Evolutionary conservation across 2,888 invertebrate genomes (phyloP), one percentile per base, ranked within the genome.

Genomic region (Silvanus unidentatus): DNA sequence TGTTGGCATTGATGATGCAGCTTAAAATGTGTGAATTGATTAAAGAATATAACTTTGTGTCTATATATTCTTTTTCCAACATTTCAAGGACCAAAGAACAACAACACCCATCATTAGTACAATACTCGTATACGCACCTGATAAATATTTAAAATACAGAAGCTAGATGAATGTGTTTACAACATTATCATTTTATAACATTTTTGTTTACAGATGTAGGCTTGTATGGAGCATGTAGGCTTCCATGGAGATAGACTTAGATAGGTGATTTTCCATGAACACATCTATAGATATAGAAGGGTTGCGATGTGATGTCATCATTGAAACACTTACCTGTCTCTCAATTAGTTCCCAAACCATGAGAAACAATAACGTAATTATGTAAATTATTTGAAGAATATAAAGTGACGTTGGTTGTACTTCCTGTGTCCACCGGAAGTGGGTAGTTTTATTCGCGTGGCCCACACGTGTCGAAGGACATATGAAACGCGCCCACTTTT

Each of bases 341-440:
- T 2, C 1, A 5, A 36, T 35, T 34, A 11, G 42, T 34, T 52
- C 57, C 58, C 52, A 45, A 47, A 54, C 55, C 58, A 53, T 58
- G 56, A 54, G 58, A 58, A 58, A 57, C 54, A 60, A 60, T 60
- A 55, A 58, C 54, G 60, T 60, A 65, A 65, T 65, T 64, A 64
- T 57, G 58, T 55, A 63, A 65, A 65, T 65, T 64, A 63, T 65
- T 63, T 60, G 64, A 66, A 53, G 62, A 65, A 58, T 57, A 63
- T 64, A 57, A 53, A 62, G 56, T 64, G 61, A 62, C 63, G 60
- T 57, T 49, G 45, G 22, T 22, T n/a, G 52, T 43, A 59, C 62
- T 63, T 65, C 66, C 65, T 60, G 63, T 51, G 50, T 43, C 49
- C 39, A 49, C 60, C 62, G 67, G 67, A 67, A 67, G 62, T 64